Percentiles rank a stretch among this genome's conserved stretches.
Conservation (phyloP, 1,140 invertebrate species). For the Dinoponera quadriceps region DNA sequence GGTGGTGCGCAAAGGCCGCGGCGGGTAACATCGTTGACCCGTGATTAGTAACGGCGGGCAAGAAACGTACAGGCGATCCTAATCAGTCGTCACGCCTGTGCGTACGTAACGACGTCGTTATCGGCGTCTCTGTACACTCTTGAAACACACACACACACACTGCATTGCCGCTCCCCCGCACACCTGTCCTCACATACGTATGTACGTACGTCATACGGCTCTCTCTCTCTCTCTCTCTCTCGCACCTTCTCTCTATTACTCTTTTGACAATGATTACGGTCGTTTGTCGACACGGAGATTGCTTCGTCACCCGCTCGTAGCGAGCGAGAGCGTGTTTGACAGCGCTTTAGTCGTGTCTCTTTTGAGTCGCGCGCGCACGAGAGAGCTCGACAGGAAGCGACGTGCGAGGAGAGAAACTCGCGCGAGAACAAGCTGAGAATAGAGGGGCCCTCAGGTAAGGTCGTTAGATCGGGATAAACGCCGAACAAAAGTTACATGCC, state of each 20-base stretch:
- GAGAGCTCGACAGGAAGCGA: slow-evolving; percentile 48
- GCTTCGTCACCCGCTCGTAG: slow-evolving; percentile 62
- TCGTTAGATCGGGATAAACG: slow-evolving; percentile 60
- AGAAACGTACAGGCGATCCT: slow-evolving; percentile 71
- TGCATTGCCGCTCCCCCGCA: slow-evolving; percentile 31
- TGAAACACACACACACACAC: slow-evolving; percentile 41
- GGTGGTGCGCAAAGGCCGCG: slow-evolving; percentile 28
- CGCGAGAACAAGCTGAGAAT: slow-evolving; percentile 55
- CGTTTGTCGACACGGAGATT: slow-evolving; percentile 68
- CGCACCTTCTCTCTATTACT: slow-evolving; percentile 53
- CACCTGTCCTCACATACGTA: slow-evolving; percentile 9
- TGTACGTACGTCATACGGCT: slow-evolving; percentile 20
- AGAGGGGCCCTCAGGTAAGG: slow-evolving; percentile 35
- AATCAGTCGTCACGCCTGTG: slow-evolving; percentile 73
- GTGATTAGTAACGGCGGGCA: slow-evolving; percentile 71
- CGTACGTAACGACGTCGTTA: slow-evolving; percentile 74
- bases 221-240: slow-evolving; percentile 8
- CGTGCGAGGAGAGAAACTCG: slow-evolving; percentile 47
- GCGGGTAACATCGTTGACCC: slow-evolving; percentile 71
- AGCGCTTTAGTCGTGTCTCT: slow-evolving; percentile 32
- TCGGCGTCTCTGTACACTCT: slow-evolving; percentile 67
- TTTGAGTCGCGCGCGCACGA: slow-evolving; percentile 3
- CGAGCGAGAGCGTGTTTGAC: slow-evolving; percentile 53
- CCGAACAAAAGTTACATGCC: slow-evolving; percentile 52
- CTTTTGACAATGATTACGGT: slow-evolving; percentile 67